Evolutionary conservation across 2,797 vertebrate species (phyloP), one percentile per base, ranked within the genome.

Genomic region (Graptemys geographica): DNA sequence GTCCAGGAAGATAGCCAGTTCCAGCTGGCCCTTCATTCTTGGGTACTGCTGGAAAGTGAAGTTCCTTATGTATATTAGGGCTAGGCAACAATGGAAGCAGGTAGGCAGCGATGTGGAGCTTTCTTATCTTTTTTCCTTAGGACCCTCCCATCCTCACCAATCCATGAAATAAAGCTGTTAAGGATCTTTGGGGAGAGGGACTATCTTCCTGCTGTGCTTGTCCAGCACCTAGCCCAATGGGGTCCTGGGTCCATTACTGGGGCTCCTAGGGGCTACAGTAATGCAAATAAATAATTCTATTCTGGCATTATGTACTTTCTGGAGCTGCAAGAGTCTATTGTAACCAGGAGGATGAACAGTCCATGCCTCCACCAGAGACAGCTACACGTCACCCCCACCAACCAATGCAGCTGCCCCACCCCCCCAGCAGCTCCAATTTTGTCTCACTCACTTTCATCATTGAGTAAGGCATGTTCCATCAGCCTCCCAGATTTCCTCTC

Each of bases 381-480:
- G 44, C 28, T 16, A 81, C 74, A 82, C n/a, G n/a, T 85, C 76
- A 49, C 25, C 28, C 80, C 88, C 89, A 69, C 86, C 84, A 92
- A 83, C 52, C 86, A 88, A 87, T 33, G 56, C 78, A 95, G 27
- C 83, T 90, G 86, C 76, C 44, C 89, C 55, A 88, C 55, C 41
- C 41, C 41, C 19, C 23, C 44, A 84, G 90, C 37, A 94, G 56
- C 53, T 25, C 27, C 59, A 90, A 10, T 41, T 72, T 21, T 2
- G 33, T 81, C 76, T 95, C 97, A 99, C 99, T 99, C 98, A 99
- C 99, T 98, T 98, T 99, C 99, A 0, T 99, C 99, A 97, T 98
- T 99, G 98, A 99, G 99, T 98, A 99, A 99, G 92, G 99, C 99
- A 92, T 99, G 99, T 97, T 99, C 99, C 99, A 99, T 99, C 96